Evolutionary conservation across 2,797 vertebrate genomes (phyloP).

Genomic region (Emys orbicularis): DNA sequence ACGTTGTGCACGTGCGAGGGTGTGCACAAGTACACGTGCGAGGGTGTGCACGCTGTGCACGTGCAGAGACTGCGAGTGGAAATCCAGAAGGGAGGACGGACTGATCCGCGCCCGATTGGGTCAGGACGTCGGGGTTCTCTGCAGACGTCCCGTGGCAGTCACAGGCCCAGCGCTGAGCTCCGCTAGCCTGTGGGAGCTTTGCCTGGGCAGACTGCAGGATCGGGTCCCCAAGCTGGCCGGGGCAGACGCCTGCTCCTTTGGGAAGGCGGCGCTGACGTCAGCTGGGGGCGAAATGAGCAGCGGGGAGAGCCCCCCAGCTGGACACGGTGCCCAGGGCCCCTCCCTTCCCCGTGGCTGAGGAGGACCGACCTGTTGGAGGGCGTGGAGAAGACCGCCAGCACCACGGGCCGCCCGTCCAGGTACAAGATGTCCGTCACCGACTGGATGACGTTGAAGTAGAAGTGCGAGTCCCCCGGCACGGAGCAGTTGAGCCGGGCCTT

Average conservation of each 20-base stretch:
- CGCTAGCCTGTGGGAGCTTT: background rate
- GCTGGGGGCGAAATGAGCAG: background rate
- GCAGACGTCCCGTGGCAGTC: background rate
- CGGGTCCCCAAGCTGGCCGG: background rate
- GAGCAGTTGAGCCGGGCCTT: slow-evolving; percentile 98
- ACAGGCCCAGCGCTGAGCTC: background rate
- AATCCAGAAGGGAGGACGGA: background rate
- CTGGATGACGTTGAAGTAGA: slow-evolving; percentile 97
- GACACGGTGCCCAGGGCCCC: background rate
- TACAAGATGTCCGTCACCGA: slow-evolving; percentile 92
- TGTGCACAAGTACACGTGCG: too few relatives aligned
- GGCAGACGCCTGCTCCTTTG: background rate
- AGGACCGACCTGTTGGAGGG: slow-evolving; percentile 91
- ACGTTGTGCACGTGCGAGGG: too few relatives aligned
- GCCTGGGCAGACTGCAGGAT: background rate
- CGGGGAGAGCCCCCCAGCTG: background rate
- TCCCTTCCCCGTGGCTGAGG: background rate
- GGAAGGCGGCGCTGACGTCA: background rate
- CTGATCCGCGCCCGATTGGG: background rate
- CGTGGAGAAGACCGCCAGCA: slow-evolving; percentile 94
- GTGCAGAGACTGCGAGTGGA: background rate
- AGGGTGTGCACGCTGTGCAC: too few relatives aligned
- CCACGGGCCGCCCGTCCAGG: slow-evolving; percentile 90
- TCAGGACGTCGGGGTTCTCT: background rate
- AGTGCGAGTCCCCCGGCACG: slow-evolving; percentile 93